A percentile compares a stretch with the other conserved stretches of the same genome.
Evolutionary conservation across 2,888 invertebrate genomes (phyloP).

Genomic region (Fragum whitleyi): DNA sequence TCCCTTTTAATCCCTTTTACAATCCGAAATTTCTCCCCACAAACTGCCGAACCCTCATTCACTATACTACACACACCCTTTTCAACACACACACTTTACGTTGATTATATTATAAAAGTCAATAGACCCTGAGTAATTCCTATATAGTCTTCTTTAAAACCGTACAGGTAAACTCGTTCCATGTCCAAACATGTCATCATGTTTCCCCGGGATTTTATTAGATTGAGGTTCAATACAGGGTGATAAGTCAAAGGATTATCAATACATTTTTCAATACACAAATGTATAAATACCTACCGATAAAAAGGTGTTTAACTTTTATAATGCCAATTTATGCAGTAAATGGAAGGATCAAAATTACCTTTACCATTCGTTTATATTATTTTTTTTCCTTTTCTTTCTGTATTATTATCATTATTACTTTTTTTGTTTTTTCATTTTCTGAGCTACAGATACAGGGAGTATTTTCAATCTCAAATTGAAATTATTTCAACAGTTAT

Average conservation of each 20-base stretch:
- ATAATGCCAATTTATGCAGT: conserved; percentile 18
- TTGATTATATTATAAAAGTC: conserved; percentile 27
- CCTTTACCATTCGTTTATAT: background rate
- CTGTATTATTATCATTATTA: too few species aligned
- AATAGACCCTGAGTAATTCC: conserved; percentile 27
- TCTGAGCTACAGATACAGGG: too few species aligned
- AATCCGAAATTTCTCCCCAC: conserved; percentile 11
- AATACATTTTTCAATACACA: conserved; percentile 26
- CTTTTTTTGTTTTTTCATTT: too few species aligned
- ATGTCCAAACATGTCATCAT: conserved; percentile 55
- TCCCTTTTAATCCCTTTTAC: background rate
- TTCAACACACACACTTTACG: conserved; percentile 4
- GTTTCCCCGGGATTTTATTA: conserved; percentile 54
- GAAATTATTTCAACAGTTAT: too few species aligned
- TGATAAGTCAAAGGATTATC: conserved; percentile 35
- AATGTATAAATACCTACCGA: conserved; percentile 18
- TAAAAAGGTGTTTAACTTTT: conserved; percentile 27
- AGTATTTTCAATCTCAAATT: too few species aligned
- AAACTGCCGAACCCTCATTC: background rate
- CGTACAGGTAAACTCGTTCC: conserved; percentile 32
- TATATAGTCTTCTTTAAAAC: background rate
- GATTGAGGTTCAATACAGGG: conserved; percentile 56
- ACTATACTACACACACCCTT: conserved; percentile 6
- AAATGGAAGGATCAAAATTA: background rate
- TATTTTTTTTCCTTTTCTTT: too few species aligned